Base-by-base conservation (phyloP, 1,140 invertebrate genomes). In the Drosophila lacertosa region DNA sequence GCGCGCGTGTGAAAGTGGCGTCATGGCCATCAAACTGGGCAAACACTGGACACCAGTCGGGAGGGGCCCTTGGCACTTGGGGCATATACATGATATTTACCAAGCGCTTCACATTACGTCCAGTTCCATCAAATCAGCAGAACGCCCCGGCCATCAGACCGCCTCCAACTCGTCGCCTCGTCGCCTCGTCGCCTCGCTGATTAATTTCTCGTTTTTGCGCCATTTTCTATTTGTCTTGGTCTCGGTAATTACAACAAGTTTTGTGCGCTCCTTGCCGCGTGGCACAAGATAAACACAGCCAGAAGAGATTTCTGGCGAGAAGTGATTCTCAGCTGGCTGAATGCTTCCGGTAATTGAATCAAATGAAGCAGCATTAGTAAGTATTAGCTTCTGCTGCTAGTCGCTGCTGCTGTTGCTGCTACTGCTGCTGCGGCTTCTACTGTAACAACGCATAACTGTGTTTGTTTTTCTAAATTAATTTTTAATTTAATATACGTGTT, bases 291-390 rank as follows among this genome's bases (percentile, higher is more conserved):
- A 86, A 86, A 86, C 82, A 86, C 40, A 50, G 16, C 18, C 13
- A 20, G 32, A 48, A 64, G 32, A 63, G 59, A 54, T 40, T 32
- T 35, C 11, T 50, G 67, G 40, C 64, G 33, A 62, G 55, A 62
- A 62, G 42, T 42, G 70, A 59, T 53, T 60, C 55, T 59, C 55
- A 69, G 70, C 42, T 68, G 55, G 57, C 63, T 55, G 74, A 83
- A 73, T 77, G 65, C 81, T 81, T 88, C 81, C 81, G 82, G 82
- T 86, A 86, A 86, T 86, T 86, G 82, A 86, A 86, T 86, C 82
- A 86, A 86, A 86, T 81, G 82, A 88, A 86, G 82, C 82, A 88
- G 82, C 74, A 88, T 86, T 86, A 88, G 82, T 86, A 88, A 88
- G 82, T 86, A 86, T 86, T 88, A 86, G 82, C 82, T 86, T 86